Evolutionary conservation across 2,797 vertebrate species (phyloP).

Genomic region (Odontamblyopus lacepedii): DNA sequence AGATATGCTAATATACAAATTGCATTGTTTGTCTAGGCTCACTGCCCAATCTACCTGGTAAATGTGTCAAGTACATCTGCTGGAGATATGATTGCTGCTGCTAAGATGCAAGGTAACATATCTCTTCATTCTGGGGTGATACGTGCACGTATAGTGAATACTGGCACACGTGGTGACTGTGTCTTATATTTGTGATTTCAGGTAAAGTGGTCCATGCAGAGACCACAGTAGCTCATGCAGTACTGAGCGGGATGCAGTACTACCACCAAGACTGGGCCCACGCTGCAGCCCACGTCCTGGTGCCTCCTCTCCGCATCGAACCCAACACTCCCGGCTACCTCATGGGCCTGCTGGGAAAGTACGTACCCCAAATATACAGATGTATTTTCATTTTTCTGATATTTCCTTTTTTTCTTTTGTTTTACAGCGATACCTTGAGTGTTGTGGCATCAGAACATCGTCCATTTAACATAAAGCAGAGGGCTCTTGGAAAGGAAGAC

Average conservation of each 20-base stretch:
- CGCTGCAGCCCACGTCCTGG: conserved; percentile 91
- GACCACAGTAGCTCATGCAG: conserved; percentile 90
- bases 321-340: conserved; percentile 92
- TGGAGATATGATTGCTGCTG: conserved; percentile 89
- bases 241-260: conserved; percentile 93
- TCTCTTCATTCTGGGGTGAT: neutral
- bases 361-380: conserved; percentile 14
- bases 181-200: conserved; percentile 49
- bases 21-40: conserved; percentile 77
- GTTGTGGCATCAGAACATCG: conserved; percentile 93
- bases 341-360: conserved; percentile 97
- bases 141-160: neutral
- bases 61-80: conserved; percentile 95
- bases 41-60: conserved; percentile 93
- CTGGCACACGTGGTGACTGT: neutral
- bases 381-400: no score
- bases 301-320: conserved; percentile 93
- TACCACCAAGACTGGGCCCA: conserved; percentile 97
- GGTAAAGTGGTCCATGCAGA: conserved; percentile 94
- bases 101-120: conserved; percentile 93
- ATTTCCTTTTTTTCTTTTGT: neutral
- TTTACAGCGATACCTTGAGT: conserved; percentile 88
- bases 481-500: conserved; percentile 96
- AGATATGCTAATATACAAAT: neutral
- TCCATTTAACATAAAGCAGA: conserved; percentile 93